Base-by-base conservation (phyloP, 2,113 vertebrate genomes). In the Lophius piscatorius region DNA sequence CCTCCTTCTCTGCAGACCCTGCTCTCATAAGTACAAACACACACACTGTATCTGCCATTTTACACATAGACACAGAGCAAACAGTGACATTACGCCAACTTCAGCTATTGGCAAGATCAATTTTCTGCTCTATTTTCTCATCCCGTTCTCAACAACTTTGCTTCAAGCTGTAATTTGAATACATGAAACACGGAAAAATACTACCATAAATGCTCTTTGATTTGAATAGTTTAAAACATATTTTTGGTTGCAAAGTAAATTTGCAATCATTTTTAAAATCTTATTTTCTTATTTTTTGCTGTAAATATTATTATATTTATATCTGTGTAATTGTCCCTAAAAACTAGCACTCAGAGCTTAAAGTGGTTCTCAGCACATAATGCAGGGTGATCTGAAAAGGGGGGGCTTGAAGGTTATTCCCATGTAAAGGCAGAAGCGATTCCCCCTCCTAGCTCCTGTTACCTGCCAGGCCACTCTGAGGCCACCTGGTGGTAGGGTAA, bases 401-500 rank as follows among this genome's bases (percentile, higher is more conserved):
- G 77, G 28, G 18, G 10, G 34, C 60, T 63, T 46, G 28, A 16
- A 76, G 80, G 82, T 88, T 83, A 85, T 89, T 89, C 82, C 74
- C 77, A 78, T 77, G 80, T 86, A 81, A 73, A 85, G 73, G 81
- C 57, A 76, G 69, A 85, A 52, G 71, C 47, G 68, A 75, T 80
- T 9, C 65, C 49, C 74, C 26, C 13, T 6, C 58, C 44, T 57
- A 50, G 48, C 21, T 58, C 55, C 67, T 77, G 75, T 76, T 81
- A 68, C 86, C 82, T 44, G 52, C 81, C 4, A 52, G 83, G 80
- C 74, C 7, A 16, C 64, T 80, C 64, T 75, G 83, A 70, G 81
- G 89, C 80, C 89, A 83, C 90, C 91, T 91, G 88, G 87, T 91
- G 90, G 89, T 50, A 44, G 84, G 88, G 88, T 91, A 92, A 93